These are phyloP conservation scores for Gari tellinella DNA, from an alignment of 2,888 invertebrate genomes.

Conservation along the genomic window DNA sequence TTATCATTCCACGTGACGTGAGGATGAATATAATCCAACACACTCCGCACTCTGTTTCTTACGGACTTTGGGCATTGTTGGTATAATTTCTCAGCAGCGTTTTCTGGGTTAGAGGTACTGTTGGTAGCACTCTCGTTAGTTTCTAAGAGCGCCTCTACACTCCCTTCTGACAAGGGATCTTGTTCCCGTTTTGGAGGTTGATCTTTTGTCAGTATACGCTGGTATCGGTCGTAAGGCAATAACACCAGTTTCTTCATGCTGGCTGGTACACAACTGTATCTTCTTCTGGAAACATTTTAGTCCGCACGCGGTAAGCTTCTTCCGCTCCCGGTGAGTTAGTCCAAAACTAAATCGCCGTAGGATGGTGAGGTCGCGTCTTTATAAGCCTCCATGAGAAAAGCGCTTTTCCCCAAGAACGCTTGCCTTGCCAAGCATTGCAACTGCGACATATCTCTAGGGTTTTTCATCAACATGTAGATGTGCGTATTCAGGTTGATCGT, in stretches of 20 bases:
- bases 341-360: slow-evolving; percentile 31
- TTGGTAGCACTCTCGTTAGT: too few species aligned
- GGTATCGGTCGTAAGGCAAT: slow-evolving; percentile 19
- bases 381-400: slow-evolving; percentile 27
- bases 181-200: too few species aligned
- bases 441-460: slow-evolving; percentile 35
- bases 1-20: slow-evolving; percentile 8
- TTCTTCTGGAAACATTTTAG: slow-evolving; percentile 18
- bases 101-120: too few species aligned
- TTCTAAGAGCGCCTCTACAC: too few species aligned
- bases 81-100: neutral
- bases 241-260: slow-evolving; percentile 18
- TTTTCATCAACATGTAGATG: slow-evolving; percentile 35
- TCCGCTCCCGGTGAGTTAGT: slow-evolving; percentile 17
- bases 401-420: slow-evolving; percentile 18
- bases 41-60: slow-evolving; percentile 3
- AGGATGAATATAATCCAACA: slow-evolving; percentile 8
- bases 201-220: slow-evolving; percentile 4
- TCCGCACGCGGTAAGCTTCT: slow-evolving; percentile 21
- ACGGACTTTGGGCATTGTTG: slow-evolving; percentile 1
- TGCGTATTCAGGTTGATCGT: slow-evolving; percentile 34
- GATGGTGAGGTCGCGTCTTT: slow-evolving; percentile 26
- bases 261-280: slow-evolving; percentile 26
- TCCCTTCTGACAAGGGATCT: too few species aligned
- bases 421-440: slow-evolving; percentile 26